Evolutionary conservation across 2,888 invertebrate species (phyloP), one percentile per base, ranked within the genome.

Genomic region (Sialis lutaria): DNA sequence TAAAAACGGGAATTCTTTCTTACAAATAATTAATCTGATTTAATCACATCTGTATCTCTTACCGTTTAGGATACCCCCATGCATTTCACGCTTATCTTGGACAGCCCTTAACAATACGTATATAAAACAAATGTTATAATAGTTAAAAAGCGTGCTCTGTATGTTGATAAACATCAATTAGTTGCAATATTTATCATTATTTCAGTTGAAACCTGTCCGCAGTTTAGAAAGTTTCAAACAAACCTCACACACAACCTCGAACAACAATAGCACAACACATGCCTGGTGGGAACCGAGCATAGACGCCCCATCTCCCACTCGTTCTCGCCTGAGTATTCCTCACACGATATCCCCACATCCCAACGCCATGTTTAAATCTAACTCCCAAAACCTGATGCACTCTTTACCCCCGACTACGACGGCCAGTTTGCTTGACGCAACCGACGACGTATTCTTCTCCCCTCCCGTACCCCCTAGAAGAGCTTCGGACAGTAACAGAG

Each of bases 121-220:
- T n/a, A n/a, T n/a, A n/a, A n/a, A n/a, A n/a, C n/a, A n/a, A n/a
- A n/a, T 22, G 22, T 22, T 22, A 22, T 22, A 22, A 22, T 2
- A 22, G 22, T 22, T 22, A 22, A 22, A 22, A 22, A 22, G 22
- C 22, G 22, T 4, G 22, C 22, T 22, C 22, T 22, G 22, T 22
- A 22, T 22, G 22, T 22, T 22, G 22, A 22, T 22, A 22, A 22
- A 22, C 22, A 22, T 22, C 22, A 22, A 22, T 22, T 22, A 22
- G 22, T 22, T 22, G 22, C 40, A 40, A 43, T 44, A 33, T 49
- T 50, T 50, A 13, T 33, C 22, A 42, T 46, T 42, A 53, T 68
- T 69, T 56, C 71, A 74, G 74, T 64, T 74, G 62, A 74, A 74
- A 63, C 74, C 74, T 55, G 73, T 73, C 50, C 67, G 74, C 58